Percentiles rank a stretch among this genome's conserved stretches.
phyloP scores from a whole-genome alignment of 2,113 vertebrate genomes.

The Chaetops frenatus region DNA sequence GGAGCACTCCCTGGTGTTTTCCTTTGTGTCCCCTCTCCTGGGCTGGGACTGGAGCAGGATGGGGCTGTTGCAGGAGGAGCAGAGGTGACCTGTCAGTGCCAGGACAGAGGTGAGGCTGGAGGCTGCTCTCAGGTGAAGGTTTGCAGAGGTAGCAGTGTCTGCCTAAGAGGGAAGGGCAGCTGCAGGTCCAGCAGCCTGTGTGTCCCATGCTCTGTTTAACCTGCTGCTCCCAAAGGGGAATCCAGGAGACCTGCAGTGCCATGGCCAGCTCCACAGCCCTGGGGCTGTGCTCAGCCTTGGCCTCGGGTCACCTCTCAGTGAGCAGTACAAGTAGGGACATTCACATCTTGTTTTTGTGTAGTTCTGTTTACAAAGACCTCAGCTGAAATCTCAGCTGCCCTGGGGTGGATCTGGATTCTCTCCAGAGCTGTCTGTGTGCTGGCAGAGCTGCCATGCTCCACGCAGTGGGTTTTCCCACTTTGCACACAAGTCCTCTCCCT shows the following conservation, averaged over 20 bases:
- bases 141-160: background rate
- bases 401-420: background rate
- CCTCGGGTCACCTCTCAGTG: background rate
- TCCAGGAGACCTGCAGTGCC: background rate
- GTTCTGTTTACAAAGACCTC: background rate
- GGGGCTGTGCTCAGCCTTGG: background rate
- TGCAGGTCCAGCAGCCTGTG: background rate
- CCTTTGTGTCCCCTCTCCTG: background rate
- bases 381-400: background rate
- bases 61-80: background rate
- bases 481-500: background rate
- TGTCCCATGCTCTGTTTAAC: background rate
- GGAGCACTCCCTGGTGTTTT: background rate
- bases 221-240: background rate
- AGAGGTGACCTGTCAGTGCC: fast-evolving
- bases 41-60: background rate
- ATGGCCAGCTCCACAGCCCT: background rate
- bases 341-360: background rate
- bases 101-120: background rate
- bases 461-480: background rate
- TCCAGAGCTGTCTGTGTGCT: background rate
- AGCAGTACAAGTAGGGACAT: background rate
- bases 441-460: background rate
- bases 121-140: background rate
- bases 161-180: background rate